phyloP scores from a whole-genome alignment of 2,797 vertebrate genomes.

The Tenualosa ilisha region DNA sequence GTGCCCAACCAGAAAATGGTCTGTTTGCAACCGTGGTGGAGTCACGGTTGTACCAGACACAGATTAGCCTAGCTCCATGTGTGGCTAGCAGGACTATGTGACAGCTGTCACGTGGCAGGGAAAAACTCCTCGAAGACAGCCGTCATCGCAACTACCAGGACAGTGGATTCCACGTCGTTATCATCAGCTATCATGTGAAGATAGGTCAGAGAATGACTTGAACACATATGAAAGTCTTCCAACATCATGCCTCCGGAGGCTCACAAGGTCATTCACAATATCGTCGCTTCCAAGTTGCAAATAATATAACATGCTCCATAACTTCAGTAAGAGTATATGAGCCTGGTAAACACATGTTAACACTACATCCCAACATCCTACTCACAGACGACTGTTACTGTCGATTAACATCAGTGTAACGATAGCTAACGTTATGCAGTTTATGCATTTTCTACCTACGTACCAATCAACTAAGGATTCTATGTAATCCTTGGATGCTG shows the following conservation, averaged over 20 bases:
- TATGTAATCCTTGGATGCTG: no score
- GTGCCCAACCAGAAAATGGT: not conserved
- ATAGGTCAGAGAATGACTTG: not conserved
- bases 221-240: not conserved
- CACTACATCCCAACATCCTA: not conserved
- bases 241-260: not conserved
- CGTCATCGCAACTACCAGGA: not conserved
- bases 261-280: not conserved
- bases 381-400: not conserved
- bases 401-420: not conserved
- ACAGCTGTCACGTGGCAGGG: conserved; percentile 52
- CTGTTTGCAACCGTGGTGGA: not conserved
- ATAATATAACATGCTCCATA: not conserved
- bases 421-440: not conserved
- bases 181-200: not conserved
- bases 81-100: conserved; percentile 38
- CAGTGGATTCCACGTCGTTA: not conserved
- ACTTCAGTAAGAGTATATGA: not conserved
- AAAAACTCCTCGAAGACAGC: not conserved
- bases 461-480: no score
- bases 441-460: no score
- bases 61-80: not conserved
- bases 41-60: not conserved
- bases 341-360: not conserved
- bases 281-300: not conserved